These are phyloP conservation scores for Plotosus lineatus DNA, from an alignment of 2,113 vertebrate genomes.

Conservation along the genomic window DNA sequence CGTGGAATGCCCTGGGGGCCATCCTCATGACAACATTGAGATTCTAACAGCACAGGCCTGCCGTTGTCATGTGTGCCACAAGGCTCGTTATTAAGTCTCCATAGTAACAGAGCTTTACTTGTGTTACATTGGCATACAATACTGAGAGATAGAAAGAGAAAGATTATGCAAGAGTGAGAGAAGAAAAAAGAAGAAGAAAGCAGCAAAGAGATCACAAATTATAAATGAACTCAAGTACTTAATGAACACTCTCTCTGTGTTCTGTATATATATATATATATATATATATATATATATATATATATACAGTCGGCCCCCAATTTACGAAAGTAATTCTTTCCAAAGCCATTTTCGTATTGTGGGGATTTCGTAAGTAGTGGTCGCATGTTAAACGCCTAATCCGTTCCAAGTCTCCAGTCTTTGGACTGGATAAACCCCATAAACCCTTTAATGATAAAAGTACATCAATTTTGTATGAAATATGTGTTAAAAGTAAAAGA, in stretches of 20 bases:
- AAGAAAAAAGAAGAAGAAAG: conserved; percentile 48
- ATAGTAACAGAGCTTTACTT: neutral
- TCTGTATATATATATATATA: neutral
- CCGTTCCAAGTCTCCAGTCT: too few relatives aligned
- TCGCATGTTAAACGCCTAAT: too few relatives aligned
- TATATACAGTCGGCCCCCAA: too few relatives aligned
- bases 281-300: too few relatives aligned
- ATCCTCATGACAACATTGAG: conserved; percentile 74
- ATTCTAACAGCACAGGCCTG: conserved; percentile 80
- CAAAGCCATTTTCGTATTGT: too few relatives aligned
- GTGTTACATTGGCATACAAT: neutral
- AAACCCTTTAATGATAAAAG: too few relatives aligned
- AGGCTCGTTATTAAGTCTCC: conserved; percentile 79
- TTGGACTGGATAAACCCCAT: too few relatives aligned
- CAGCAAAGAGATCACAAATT: conserved; percentile 26
- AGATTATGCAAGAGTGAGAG: conserved; percentile 38
- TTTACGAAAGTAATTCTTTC: too few relatives aligned
- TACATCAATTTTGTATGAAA: too few relatives aligned
- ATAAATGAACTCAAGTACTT: neutral
- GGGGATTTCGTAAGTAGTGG: too few relatives aligned
- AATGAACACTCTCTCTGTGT: conserved; percentile 5
- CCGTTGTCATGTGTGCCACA: conserved; percentile 85
- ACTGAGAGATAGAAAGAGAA: neutral
- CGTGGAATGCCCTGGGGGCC: conserved; percentile 73
- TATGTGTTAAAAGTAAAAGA: too few relatives aligned